phyloP scores from a whole-genome alignment of 2,888 invertebrate species.

The Xylophagus ater region DNA sequence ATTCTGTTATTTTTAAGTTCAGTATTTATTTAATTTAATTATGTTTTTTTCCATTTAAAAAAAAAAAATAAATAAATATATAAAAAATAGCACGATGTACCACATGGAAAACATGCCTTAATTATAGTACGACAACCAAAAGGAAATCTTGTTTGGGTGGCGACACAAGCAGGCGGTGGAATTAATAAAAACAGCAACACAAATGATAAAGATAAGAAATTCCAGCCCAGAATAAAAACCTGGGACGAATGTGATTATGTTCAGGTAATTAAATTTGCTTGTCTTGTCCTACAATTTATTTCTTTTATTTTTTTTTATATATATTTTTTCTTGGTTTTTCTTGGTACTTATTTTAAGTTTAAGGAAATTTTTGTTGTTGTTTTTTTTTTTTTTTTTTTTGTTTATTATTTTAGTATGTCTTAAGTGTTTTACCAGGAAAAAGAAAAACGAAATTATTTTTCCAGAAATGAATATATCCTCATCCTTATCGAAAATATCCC shows the following conservation, averaged over 20 bases:
- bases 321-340: conserved; percentile 10
- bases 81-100: conserved; percentile 66
- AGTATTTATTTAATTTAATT: conserved; percentile 14
- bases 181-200: conserved; percentile 39
- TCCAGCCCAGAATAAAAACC: conserved; percentile 46
- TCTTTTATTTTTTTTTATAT: conserved; percentile 8
- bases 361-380: conserved; percentile 5
- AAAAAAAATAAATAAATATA: too few species aligned
- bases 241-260: conserved; percentile 83
- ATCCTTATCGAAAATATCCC: too few species aligned
- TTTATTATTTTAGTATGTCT: too few species aligned
- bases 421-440: too few species aligned
- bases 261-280: conserved; percentile 41
- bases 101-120: conserved; percentile 76
- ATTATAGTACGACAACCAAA: conserved; percentile 76
- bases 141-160: conserved; percentile 73
- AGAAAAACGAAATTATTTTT: too few species aligned
- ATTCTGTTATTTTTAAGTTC: conserved; percentile 6
- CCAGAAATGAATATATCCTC: too few species aligned
- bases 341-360: conserved; percentile 5
- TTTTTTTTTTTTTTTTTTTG: conserved; percentile 9
- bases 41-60: conserved; percentile 6
- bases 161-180: conserved; percentile 58
- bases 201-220: conserved; percentile 47
- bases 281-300: background rate